Base-by-base conservation (phyloP, 1,140 invertebrate genomes). In the Eupristina koningsbergeri region DNA sequence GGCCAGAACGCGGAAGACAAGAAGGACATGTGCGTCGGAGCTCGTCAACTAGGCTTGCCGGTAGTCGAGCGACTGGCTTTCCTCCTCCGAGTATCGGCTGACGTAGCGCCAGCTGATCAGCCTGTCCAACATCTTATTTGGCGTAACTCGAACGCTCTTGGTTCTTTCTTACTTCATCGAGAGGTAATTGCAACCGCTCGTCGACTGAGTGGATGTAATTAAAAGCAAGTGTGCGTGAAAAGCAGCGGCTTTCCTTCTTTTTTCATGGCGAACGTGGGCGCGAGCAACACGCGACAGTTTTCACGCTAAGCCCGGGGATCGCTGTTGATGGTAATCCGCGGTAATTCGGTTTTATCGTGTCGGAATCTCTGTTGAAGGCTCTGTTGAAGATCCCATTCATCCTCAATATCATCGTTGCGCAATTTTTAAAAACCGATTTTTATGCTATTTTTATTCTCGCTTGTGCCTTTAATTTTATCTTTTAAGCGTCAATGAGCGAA, bases 81-180 rank as follows among this genome's bases (percentile, higher is more conserved):
- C n/a, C n/a, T n/a, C n/a, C 45, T 29, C 9, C 41, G 29, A 19
- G 1, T 17, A 29, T 13, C 41, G 3, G 73, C 45, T 47, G 41
- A 74, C 45, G 26, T n/a, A 47, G 53, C 58, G 22, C 47, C 11
- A 22, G 29, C 45, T 8, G 45, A 75, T 36, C 9, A 17, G 9
- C 26, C 45, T 74, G 45, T 58, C 53, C 81, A 78, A 39, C 64
- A 73, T 78, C 81, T 83, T 83, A 83, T 83, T 83, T 78, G 81
- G 81, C 81, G 75, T 45, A 83, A 26, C 34, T 29, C 7, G 1
- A 34, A 71, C 39, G 58, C 17, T n/a, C 17, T 13, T 26, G n/a
- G 29, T 36, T 29, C 61, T 31, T 19, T 39, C 26, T 1, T 5
- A 15, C 13, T 19, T 19, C 19, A 3, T 34, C 71, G 15, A 47